These are phyloP conservation scores for Lobophora halterata DNA, from an alignment of 2,888 invertebrate genomes.

Conservation along the genomic window DNA sequence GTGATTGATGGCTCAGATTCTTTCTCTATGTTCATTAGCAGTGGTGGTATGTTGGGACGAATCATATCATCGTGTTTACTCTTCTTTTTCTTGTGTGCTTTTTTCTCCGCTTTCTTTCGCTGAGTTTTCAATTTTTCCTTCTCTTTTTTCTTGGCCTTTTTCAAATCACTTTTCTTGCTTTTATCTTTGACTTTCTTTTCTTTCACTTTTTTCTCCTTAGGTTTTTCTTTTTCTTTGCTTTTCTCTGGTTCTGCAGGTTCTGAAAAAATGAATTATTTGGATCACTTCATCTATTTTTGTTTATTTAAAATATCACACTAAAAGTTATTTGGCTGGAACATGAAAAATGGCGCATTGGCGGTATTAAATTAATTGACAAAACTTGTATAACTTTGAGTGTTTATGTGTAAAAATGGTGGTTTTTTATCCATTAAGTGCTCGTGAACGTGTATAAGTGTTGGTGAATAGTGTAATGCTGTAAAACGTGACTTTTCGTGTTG, in stretches of 20 bases:
- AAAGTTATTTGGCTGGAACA: too few species aligned
- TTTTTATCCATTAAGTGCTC: too few species aligned
- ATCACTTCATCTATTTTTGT: too few species aligned
- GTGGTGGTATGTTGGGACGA: constrained; percentile 69
- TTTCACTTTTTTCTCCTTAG: constrained; percentile 59
- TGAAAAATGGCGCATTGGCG: too few species aligned
- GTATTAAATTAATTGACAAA: too few species aligned
- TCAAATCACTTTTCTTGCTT: constrained; percentile 55
- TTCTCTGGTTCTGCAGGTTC: constrained; percentile 50
- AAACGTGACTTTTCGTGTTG: too few species aligned
- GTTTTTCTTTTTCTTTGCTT: constrained; percentile 57
- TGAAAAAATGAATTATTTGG: constrained; percentile 40
- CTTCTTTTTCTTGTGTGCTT: constrained; percentile 69
- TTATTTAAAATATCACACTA: too few species aligned
- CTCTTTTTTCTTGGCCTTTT: constrained; percentile 67
- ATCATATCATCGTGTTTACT: constrained; percentile 66
- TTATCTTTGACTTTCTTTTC: constrained; percentile 72
- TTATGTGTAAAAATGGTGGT: too few species aligned
- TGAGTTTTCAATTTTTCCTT: constrained; percentile 55
- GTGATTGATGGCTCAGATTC: constrained; percentile 80
- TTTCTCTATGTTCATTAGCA: constrained; percentile 73
- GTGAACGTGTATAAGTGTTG: too few species aligned
- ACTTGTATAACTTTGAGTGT: too few species aligned
- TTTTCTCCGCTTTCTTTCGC: constrained; percentile 66
- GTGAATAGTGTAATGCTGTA: too few species aligned